Evolutionary conservation across 2,797 vertebrate species (phyloP).

Genomic region (Echeneis naucrates): DNA sequence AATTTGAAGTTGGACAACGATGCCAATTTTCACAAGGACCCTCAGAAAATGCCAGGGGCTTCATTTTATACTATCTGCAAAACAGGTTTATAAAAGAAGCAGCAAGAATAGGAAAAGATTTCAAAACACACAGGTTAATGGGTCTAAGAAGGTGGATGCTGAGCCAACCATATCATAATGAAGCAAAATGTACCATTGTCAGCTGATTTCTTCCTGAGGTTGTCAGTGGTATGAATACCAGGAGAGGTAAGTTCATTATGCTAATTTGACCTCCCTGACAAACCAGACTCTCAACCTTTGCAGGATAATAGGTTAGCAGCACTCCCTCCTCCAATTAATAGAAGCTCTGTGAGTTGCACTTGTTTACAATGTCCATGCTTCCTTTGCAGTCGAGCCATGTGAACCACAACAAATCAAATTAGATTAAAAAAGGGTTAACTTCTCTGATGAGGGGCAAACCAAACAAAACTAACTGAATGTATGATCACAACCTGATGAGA

Average conservation of each 20-base stretch:
- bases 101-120: not conserved
- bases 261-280: not conserved
- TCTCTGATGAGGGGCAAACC: slow-evolving; percentile 8
- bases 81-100: not conserved
- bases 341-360: not conserved
- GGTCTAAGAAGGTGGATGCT: not conserved
- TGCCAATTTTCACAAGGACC: not conserved
- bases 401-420: slow-evolving; percentile 35
- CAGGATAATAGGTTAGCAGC: not conserved
- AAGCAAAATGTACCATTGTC: not conserved
- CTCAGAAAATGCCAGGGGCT: not conserved
- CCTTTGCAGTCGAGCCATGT: not conserved
- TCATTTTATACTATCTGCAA: not conserved
- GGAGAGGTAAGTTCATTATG: not conserved
- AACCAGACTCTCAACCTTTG: not conserved
- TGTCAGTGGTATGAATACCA: slow-evolving; percentile 4
- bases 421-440: slow-evolving; percentile 3
- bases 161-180: not conserved
- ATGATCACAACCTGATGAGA: not conserved
- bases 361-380: slow-evolving; percentile 24
- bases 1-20: not conserved
- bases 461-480: not conserved
- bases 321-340: not conserved
- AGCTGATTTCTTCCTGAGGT: not conserved
- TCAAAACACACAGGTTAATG: not conserved